phyloP scores from a whole-genome alignment of 2,888 invertebrate species.

The Cantharis flavilabris region DNA sequence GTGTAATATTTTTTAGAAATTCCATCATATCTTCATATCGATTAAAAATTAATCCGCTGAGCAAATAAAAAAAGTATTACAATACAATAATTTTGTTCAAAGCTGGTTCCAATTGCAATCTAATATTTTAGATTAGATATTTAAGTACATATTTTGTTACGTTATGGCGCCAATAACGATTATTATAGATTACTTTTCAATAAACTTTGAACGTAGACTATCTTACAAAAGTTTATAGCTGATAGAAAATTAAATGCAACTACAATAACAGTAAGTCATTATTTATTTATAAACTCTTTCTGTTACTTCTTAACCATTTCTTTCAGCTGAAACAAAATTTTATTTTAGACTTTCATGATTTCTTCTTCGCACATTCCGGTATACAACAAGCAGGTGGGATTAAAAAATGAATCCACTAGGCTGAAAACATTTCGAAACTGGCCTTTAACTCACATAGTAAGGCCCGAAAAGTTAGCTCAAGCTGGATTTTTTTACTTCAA shows the following conservation, averaged over 20 bases:
- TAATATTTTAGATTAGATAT: not conserved
- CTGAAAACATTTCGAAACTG: slow-evolving; percentile 59
- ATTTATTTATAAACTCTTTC: not conserved
- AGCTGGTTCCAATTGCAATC: not conserved
- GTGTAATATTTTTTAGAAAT: not conserved
- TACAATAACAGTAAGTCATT: not conserved
- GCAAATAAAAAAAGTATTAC: not conserved
- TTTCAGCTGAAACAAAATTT: not conserved
- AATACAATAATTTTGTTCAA: not conserved
- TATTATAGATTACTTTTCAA: not conserved
- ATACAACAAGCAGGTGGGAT: not conserved
- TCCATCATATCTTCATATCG: not conserved
- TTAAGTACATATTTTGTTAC: not conserved
- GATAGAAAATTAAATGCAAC: not conserved
- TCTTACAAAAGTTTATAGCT: not conserved
- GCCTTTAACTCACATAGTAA: slow-evolving; percentile 67
- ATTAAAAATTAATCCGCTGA: not conserved
- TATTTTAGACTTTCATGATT: not conserved
- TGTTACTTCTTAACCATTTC: too few species aligned
- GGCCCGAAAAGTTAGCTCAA: slow-evolving; percentile 73
- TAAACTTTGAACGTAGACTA: not conserved
- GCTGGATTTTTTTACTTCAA: slow-evolving; percentile 86
- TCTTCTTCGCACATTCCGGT: not conserved
- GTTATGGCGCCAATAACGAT: not conserved
- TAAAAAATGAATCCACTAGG: not conserved